Evolutionary conservation across 1,140 invertebrate genomes (phyloP).

Genomic region (Hyposmocoma kahamanoa): DNA sequence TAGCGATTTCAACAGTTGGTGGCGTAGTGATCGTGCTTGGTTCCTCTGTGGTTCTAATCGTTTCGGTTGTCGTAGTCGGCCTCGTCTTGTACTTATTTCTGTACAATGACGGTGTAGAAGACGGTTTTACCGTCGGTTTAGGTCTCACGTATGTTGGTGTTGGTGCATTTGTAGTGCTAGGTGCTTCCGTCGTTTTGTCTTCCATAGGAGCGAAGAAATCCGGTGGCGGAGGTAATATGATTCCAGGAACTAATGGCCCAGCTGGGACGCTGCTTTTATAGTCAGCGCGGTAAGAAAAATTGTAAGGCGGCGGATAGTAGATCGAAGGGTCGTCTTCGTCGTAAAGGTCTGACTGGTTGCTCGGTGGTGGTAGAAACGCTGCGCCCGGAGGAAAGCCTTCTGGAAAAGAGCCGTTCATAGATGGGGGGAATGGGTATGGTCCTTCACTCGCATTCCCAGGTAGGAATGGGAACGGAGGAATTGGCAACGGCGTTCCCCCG

Average conservation of each 20-base stretch:
- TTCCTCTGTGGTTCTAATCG: conserved; percentile 55
- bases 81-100: conserved; percentile 65
- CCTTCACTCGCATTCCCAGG: conserved; percentile 73
- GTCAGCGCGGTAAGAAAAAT: conserved; percentile 86
- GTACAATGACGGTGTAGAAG: conserved; percentile 23
- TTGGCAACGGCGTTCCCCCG: conserved; percentile 76
- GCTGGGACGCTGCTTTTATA: conserved; percentile 85
- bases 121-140: conserved; percentile 43
- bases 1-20: conserved; percentile 39
- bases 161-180: conserved; percentile 54
- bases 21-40: conserved; percentile 52
- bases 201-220: conserved; percentile 86
- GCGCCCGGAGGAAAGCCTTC: conserved; percentile 78
- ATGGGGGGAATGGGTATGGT: conserved; percentile 74
- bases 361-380: conserved; percentile 80
- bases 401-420: conserved; percentile 73
- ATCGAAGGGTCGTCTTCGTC: conserved; percentile 92
- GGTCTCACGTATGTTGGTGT: conserved; percentile 39
- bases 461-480: conserved; percentile 75
- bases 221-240: conserved; percentile 89
- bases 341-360: conserved; percentile 82
- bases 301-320: conserved; percentile 92
- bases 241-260: conserved; percentile 89
- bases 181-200: conserved; percentile 53
- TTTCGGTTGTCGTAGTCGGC: conserved; percentile 50